Base-by-base conservation (phyloP, 2,888 invertebrate species). In the Callyntrura guangdongensis region DNA sequence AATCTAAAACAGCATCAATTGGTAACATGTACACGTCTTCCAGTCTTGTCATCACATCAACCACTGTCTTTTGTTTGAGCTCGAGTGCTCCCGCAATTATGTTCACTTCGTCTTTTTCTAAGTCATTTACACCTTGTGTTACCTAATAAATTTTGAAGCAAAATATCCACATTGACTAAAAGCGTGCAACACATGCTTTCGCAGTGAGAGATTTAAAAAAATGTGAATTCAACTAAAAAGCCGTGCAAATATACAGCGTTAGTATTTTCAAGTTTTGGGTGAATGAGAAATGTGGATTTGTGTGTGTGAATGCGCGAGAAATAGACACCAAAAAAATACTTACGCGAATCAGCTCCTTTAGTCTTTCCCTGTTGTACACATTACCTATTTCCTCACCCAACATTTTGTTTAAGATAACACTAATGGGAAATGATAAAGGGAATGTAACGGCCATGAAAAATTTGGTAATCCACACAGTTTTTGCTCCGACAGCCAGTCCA, bases 351-450 rank as follows among this genome's bases (percentile, higher is more conserved):
- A 99, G 96, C 94, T 99, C 99, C 95, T 99, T 98, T 47, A 99
- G 96, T 72, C 99, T 96, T 95, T 99, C 99, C 88, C 99, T 96
- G 95, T 98, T 99, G 95, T 99, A 99, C 0, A 99, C 98, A 95
- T 97, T 98, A 89, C 99, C 99, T 91, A 99, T 98, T 96, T 99
- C 99, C 95, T 99, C 99, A 3, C 99, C 99, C 20, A 99, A 96
- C 94, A 98, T 95, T 93, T 96, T 96, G 95, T 99, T 99, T 94
- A 99, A 95, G 36, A 99, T 95, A 94, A 97, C 97, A 94, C 98
- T 98, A 91, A 99, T 97, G 0, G 99, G 99, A 95, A 97, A 99
- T 56, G 99, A 97, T 25, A 99, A 95, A 0, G 99, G 99, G 90
- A 98, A 98, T 5, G 99, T 99, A 59, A 99, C 91, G 0, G 97